Conservation (phyloP, 2,888 invertebrate species). For the Chamaedrilus cognettii region DNA sequence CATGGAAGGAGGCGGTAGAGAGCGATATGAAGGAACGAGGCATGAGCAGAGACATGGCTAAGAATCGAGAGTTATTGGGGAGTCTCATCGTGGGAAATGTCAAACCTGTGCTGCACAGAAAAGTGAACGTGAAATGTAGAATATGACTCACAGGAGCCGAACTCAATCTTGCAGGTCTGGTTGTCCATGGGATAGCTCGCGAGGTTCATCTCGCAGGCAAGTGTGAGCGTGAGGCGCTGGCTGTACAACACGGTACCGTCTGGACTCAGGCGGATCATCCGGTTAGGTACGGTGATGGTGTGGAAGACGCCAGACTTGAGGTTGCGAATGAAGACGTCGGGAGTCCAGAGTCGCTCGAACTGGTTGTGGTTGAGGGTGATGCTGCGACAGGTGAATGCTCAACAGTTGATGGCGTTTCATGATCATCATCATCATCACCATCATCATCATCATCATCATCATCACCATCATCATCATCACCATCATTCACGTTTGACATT, state of each 20-base stretch:
- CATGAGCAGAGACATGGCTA: too few species aligned
- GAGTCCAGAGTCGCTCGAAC: constrained; percentile 31
- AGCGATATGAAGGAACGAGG: too few species aligned
- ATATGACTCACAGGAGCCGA: constrained; percentile 84
- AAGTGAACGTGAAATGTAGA: too few species aligned
- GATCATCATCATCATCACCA: constrained; percentile 17
- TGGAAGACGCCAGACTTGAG: constrained; percentile 31
- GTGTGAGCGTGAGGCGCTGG: constrained; percentile 71
- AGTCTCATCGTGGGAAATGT: too few species aligned
- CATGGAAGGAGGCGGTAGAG: background rate
- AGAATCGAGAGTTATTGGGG: too few species aligned
- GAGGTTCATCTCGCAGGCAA: constrained; percentile 81
- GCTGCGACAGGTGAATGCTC: constrained; percentile 8
- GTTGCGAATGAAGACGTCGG: constrained; percentile 30
- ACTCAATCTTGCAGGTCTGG: constrained; percentile 74
- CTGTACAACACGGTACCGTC: constrained; percentile 32
- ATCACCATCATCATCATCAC: constrained; percentile 3
- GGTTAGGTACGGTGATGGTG: constrained; percentile 33
- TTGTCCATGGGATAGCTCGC: constrained; percentile 75
- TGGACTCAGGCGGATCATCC: constrained; percentile 25
- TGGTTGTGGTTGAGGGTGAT: constrained; percentile 29
- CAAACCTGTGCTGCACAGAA: too few species aligned
- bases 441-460: constrained; percentile 19
- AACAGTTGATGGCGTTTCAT: too few species aligned
- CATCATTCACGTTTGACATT: too few species aligned